Evolutionary conservation across 2,888 invertebrate species (phyloP), one percentile per base, ranked within the genome.

Genomic region (Dicycla oo): DNA sequence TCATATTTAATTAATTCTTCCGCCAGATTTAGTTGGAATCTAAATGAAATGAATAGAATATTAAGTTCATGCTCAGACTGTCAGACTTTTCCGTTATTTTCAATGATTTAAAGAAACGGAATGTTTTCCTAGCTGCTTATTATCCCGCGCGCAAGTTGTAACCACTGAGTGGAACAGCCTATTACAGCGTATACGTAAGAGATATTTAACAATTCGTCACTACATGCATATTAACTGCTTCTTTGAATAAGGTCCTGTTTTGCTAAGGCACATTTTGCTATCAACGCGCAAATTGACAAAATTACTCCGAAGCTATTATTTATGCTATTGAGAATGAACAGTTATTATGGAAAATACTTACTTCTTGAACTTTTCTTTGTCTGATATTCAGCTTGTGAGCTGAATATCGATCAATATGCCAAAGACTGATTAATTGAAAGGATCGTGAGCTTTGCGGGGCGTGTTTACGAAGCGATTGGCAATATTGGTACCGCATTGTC

Each of bases 1-100:
- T 62, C 51, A 81, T 72, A 69, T 71, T 51, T 43, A 63, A 81
- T 76, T 69, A 54, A 72, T 66, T 54, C 47, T 38, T 45, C 30
- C 8, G 34, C 26, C 43, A 63, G 30, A 63, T 53, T 78, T 64
- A 23, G 30, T 69, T 43, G 2, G 23, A 63, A 15, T 26, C 51
- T n/a, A 34, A n/a, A 70, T 47, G 23, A 58, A 26, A 15, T 47
- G 15, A 58, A 20, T 23, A n/a, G 7, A 57, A 40, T 56, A 40
- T 43, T 54, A 34, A 26, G 30, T 47, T 73, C 1, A 43, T 43
- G 63, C 15, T 40, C 8, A 34, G 13, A 38, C 40, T 26, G 6
- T 58, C 30, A 15, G 40, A 30, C 15, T 47, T 20, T 34, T 26
- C 49, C 26, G 23, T 57, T 43, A 23, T 51, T 62, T 75, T 34